These are phyloP conservation scores for Callorhinus ursinus DNA, from an alignment of 2,113 vertebrate genomes.

Conservation along the genomic window DNA sequence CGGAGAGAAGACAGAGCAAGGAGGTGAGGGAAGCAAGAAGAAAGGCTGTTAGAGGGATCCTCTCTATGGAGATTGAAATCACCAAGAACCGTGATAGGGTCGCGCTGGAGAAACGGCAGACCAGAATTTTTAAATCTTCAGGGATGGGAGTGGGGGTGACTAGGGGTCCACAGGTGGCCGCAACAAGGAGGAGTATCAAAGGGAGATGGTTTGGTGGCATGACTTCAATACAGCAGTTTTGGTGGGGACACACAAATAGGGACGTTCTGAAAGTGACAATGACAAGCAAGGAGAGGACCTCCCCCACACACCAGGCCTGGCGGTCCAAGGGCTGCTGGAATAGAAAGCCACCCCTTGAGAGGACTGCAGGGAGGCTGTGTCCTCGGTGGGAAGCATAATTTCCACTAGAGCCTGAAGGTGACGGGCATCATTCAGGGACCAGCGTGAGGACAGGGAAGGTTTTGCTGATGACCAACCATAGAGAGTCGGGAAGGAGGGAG, in stretches of 20 bases:
- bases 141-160: neutral
- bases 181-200: neutral
- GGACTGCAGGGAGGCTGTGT: neutral
- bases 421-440: neutral
- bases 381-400: fast-evolving
- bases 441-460: fast-evolving
- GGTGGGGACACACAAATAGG: neutral
- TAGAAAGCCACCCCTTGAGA: neutral
- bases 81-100: neutral
- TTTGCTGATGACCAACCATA: neutral
- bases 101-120: neutral
- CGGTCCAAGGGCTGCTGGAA: neutral
- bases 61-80: neutral
- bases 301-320: neutral
- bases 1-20: neutral
- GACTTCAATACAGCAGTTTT: neutral
- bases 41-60: neutral
- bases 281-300: neutral
- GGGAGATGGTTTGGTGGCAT: neutral
- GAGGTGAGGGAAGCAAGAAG: neutral
- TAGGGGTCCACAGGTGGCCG: neutral
- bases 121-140: neutral
- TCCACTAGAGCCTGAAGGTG: neutral
- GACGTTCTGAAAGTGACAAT: neutral
- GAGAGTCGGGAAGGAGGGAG: neutral